Evolutionary conservation across 2,797 vertebrate genomes (phyloP).

Genomic region (Lagodon rhomboides): DNA sequence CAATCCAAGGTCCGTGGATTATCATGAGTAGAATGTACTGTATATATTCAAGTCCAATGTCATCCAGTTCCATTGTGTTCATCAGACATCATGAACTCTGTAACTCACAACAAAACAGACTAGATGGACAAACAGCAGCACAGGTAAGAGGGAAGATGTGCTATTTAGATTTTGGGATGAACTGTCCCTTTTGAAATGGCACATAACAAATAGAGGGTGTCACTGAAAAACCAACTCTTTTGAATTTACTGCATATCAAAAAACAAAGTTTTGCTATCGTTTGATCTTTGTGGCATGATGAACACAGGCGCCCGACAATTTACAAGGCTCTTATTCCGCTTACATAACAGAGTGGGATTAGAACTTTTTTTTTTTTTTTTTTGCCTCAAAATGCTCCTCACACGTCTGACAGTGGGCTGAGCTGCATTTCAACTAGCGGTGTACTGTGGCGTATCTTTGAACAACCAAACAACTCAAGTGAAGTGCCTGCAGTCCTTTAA

Average conservation of each 20-base stretch:
- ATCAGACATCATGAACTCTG: too few relatives aligned
- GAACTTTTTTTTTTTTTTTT: slow-evolving; percentile 15
- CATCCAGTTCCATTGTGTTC: too few relatives aligned
- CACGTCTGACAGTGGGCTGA: slow-evolving; percentile 78
- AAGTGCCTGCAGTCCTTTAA: slow-evolving; percentile 86
- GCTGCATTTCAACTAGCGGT: slow-evolving; percentile 82
- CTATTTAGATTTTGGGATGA: too few relatives aligned
- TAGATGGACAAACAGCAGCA: too few relatives aligned
- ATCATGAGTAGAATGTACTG: too few relatives aligned
- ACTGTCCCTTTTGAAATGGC: too few relatives aligned
- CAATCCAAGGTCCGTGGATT: too few relatives aligned
- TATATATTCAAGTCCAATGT: too few relatives aligned
- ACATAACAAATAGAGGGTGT: background rate
- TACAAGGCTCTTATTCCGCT: slow-evolving; percentile 64
- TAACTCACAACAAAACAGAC: too few relatives aligned
- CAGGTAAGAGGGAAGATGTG: too few relatives aligned
- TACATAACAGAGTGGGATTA: slow-evolving; percentile 80
- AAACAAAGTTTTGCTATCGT: slow-evolving; percentile 45
- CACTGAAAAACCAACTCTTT: slow-evolving; percentile 11
- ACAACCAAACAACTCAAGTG: slow-evolving; percentile 84
- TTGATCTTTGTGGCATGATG: slow-evolving; percentile 65
- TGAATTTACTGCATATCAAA: slow-evolving; percentile 42
- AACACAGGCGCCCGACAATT: slow-evolving; percentile 55
- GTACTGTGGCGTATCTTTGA: slow-evolving; percentile 81
- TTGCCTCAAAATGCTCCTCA: slow-evolving; percentile 71